phyloP scores from a whole-genome alignment of 2,888 invertebrate genomes.

The Parnassius glacialis region DNA sequence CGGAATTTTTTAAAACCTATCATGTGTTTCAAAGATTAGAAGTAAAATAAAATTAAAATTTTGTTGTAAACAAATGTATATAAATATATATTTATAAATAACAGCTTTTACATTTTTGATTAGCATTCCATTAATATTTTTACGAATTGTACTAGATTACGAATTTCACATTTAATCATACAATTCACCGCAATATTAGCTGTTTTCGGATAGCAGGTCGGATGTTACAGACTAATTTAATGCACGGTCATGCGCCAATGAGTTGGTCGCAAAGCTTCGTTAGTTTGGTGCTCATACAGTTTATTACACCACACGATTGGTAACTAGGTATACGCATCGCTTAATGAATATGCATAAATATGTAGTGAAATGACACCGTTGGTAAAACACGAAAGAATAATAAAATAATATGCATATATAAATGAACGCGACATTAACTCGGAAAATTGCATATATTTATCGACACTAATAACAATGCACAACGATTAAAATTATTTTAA shows the following conservation, averaged over 20 bases:
- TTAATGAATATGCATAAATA: conserved; percentile 1
- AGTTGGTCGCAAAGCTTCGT: conserved; percentile 45
- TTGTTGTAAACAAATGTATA: too few relatives aligned
- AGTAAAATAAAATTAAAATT: too few relatives aligned
- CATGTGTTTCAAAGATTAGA: too few relatives aligned
- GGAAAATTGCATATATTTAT: conserved; percentile 26
- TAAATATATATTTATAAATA: background rate
- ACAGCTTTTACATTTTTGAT: background rate
- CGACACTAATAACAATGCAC: too few relatives aligned
- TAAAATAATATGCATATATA: conserved; percentile 8
- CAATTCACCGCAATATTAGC: conserved; percentile 23
- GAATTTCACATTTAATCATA: conserved; percentile 22
- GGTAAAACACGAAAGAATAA: conserved; percentile 13
- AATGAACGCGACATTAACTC: conserved; percentile 26
- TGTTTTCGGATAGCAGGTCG: background rate
- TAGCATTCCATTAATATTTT: background rate
- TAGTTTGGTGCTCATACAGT: conserved; percentile 29
- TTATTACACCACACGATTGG: conserved; percentile 18
- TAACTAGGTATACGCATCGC: conserved; percentile 5
- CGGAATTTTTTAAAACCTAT: too few relatives aligned
- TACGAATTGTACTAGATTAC: conserved; percentile 6
- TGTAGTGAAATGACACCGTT: conserved; percentile 1
- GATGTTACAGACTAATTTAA: conserved; percentile 35
- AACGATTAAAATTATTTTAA: too few relatives aligned
- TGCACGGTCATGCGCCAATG: conserved; percentile 51